These are phyloP conservation scores for Semaprochilodus insignis DNA, from an alignment of 2,797 vertebrate species.

Conservation along the genomic window DNA sequence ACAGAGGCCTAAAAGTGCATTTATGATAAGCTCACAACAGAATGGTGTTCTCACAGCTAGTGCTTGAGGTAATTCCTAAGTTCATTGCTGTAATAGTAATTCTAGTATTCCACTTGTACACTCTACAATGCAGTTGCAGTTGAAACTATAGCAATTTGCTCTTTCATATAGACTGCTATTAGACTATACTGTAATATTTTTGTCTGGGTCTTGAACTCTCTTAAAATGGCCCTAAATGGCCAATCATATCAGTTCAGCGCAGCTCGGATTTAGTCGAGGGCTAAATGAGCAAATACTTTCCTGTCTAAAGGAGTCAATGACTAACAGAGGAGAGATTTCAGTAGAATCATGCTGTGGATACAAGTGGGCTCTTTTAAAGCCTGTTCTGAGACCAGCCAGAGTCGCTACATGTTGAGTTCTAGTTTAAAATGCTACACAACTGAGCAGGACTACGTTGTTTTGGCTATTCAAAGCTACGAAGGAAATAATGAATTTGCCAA, in stretches of 20 bases:
- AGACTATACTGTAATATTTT: background rate
- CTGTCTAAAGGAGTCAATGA: conserved; percentile 2
- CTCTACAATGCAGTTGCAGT: too few species aligned
- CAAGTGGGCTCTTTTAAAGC: too few species aligned
- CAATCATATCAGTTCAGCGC: conserved; percentile 14
- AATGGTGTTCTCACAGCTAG: background rate
- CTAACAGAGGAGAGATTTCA: background rate
- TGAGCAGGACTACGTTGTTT: too few species aligned
- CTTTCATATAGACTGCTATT: conserved; percentile 1
- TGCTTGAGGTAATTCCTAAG: background rate
- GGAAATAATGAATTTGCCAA: too few species aligned
- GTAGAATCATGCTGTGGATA: background rate
- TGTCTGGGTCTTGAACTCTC: background rate
- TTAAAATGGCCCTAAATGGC: background rate
- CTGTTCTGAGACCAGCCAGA: too few species aligned
- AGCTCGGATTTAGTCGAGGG: background rate
- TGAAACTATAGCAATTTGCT: background rate
- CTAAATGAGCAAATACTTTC: conserved; percentile 9
- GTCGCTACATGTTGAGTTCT: too few species aligned
- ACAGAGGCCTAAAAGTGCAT: too few species aligned
- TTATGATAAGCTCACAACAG: background rate
- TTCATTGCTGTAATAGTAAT: background rate
- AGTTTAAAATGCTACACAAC: too few species aligned
- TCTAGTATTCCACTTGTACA: background rate
- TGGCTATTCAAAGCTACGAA: too few species aligned